Conservation (phyloP, 2,888 invertebrate species). For the Pegoplata infirma region DNA sequence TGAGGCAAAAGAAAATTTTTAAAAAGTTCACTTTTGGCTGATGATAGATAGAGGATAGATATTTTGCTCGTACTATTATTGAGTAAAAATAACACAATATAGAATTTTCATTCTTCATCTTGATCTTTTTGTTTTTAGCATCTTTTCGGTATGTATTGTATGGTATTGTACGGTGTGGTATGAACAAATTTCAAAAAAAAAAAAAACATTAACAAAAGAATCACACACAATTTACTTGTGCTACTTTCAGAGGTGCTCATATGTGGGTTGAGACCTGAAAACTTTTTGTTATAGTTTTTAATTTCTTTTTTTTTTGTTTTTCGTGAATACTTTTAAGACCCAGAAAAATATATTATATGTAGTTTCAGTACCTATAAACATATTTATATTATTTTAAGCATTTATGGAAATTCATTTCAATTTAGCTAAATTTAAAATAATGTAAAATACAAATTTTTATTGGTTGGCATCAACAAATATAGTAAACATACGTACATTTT, state of each 20-base stretch:
- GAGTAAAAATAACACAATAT: conserved; percentile 30
- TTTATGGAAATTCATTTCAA: conserved; percentile 43
- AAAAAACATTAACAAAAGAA: neutral
- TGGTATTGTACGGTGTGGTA: neutral
- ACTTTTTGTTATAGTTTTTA: conserved; percentile 20
- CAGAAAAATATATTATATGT: conserved; percentile 21
- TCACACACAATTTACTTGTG: conserved; percentile 48
- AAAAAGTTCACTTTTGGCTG: conserved; percentile 56
- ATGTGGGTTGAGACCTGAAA: conserved; percentile 62
- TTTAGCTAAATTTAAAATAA: neutral
- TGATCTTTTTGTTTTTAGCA: neutral
- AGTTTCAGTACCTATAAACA: neutral
- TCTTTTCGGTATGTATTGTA: conserved; percentile 6
- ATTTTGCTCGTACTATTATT: neutral
- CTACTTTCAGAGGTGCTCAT: conserved; percentile 38
- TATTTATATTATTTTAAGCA: conserved; percentile 18
- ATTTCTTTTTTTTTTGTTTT: neutral
- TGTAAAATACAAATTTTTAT: neutral
- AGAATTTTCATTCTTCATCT: no score
- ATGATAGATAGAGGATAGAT: conserved; percentile 40
- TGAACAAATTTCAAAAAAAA: no score
- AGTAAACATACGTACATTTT: conserved; percentile 3
- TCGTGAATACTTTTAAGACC: conserved; percentile 14
- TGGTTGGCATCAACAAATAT: neutral
- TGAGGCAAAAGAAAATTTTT: conserved; percentile 40